phyloP scores from a whole-genome alignment of 2,113 vertebrate species.

The Cyrtonyx montezumae region DNA sequence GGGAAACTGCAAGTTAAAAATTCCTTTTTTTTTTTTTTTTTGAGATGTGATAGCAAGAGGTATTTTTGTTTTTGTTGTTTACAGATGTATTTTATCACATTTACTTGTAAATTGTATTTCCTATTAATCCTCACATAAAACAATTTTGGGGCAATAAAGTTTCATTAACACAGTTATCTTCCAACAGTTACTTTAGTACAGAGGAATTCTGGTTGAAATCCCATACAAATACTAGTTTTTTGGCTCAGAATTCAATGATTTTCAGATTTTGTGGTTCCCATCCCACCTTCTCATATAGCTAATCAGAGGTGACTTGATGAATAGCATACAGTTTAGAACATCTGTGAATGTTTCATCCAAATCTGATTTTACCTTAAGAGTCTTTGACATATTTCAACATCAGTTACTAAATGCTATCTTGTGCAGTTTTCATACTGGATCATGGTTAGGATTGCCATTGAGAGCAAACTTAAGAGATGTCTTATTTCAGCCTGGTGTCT shows the following conservation, averaged over 20 bases:
- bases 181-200: background rate
- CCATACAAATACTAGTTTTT: background rate
- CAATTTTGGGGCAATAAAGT: background rate
- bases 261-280: background rate
- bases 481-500: background rate
- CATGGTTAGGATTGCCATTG: background rate
- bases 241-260: background rate
- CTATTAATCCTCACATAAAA: background rate
- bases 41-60: background rate
- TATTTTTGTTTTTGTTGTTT: background rate
- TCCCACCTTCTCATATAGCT: background rate
- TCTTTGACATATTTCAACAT: background rate
- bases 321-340: background rate
- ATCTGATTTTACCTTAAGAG: background rate
- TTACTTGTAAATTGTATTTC: background rate
- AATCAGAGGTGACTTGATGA: background rate
- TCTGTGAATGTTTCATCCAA: background rate
- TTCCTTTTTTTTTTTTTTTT: background rate
- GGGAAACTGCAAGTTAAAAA: background rate
- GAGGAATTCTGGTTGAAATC: background rate
- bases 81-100: rapidly evolving
- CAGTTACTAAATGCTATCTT: background rate
- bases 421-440: background rate
- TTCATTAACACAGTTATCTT: background rate
- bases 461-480: background rate